A percentile compares a stretch with the other conserved stretches of the same genome.
Conservation (phyloP, 2,888 invertebrate genomes). For the Congeria kusceri region DNA sequence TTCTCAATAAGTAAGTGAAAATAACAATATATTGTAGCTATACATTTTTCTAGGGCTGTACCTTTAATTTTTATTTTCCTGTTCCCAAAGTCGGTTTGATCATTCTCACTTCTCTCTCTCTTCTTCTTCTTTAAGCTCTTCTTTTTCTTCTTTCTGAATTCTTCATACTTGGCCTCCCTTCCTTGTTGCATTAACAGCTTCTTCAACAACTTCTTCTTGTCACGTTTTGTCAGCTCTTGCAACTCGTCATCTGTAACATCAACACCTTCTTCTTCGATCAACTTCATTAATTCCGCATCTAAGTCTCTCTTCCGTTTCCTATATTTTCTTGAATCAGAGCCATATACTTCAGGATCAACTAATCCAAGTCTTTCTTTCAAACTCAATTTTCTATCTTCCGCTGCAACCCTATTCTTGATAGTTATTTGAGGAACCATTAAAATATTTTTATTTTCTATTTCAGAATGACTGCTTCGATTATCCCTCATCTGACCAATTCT, state of each 20-base stretch:
- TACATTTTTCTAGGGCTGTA: too few species aligned
- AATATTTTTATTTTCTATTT: constrained; percentile 28
- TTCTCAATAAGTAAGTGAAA: too few species aligned
- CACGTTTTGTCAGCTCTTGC: constrained; percentile 52
- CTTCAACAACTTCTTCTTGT: constrained; percentile 59
- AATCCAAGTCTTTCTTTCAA: constrained; percentile 53
- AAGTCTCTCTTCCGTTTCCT: constrained; percentile 36
- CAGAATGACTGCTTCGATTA: background rate
- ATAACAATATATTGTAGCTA: too few species aligned
- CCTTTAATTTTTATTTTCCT: background rate
- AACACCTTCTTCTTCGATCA: constrained; percentile 49
- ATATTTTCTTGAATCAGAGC: constrained; percentile 26
- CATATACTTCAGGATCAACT: constrained; percentile 34
- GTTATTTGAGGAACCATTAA: constrained; percentile 56
- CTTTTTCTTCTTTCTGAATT: constrained; percentile 39
- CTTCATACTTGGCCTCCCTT: constrained; percentile 51
- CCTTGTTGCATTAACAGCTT: constrained; percentile 45
- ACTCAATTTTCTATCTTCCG: constrained; percentile 35
- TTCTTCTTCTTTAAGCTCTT: constrained; percentile 33
- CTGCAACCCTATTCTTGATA: constrained; percentile 39
- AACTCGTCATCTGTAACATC: constrained; percentile 44
- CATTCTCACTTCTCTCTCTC: constrained; percentile 29
- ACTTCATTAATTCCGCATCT: constrained; percentile 50
- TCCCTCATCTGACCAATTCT: constrained; percentile 21
- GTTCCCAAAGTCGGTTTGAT: constrained; percentile 8